These are phyloP conservation scores for Fringilla coelebs DNA, from an alignment of 2,797 vertebrate genomes.

Conservation along the genomic window DNA sequence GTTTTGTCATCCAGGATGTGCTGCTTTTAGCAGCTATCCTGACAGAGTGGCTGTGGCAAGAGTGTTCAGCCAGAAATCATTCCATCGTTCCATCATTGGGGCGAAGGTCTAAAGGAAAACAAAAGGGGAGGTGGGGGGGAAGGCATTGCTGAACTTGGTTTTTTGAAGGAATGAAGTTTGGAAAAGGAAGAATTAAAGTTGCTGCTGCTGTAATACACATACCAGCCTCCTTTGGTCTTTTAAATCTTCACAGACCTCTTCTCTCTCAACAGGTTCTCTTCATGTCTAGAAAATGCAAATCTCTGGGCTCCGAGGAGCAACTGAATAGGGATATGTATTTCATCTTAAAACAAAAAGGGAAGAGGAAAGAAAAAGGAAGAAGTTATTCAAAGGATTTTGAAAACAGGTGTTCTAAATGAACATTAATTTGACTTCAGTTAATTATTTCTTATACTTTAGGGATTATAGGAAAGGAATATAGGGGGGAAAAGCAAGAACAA, in stretches of 20 bases:
- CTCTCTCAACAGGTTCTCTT: conserved; percentile 69
- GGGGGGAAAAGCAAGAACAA: conserved; percentile 45
- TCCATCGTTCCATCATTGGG: background rate
- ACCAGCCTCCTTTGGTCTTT: conserved; percentile 59
- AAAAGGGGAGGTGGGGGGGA: background rate
- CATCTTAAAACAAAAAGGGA: conserved; percentile 77
- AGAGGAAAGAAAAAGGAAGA: conserved; percentile 36
- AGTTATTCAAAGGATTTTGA: conserved; percentile 77
- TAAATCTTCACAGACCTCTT: conserved; percentile 51
- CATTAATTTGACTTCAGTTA: conserved; percentile 80
- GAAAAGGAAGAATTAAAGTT: conserved; percentile 61
- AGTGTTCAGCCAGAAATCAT: background rate
- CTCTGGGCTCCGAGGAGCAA: conserved; percentile 62
- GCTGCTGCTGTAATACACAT: conserved; percentile 18
- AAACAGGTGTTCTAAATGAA: conserved; percentile 81
- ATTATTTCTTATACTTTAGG: conserved; percentile 77
- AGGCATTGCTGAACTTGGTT: background rate
- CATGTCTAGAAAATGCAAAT: conserved; percentile 74
- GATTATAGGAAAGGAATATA: conserved; percentile 67
- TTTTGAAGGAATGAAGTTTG: background rate
- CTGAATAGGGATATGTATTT: conserved; percentile 73
- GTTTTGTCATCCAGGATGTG: background rate
- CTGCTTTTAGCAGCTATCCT: background rate
- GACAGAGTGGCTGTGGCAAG: background rate
- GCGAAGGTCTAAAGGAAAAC: background rate